phyloP scores from a whole-genome alignment of 2,888 invertebrate species.

The Apamea sordens region DNA sequence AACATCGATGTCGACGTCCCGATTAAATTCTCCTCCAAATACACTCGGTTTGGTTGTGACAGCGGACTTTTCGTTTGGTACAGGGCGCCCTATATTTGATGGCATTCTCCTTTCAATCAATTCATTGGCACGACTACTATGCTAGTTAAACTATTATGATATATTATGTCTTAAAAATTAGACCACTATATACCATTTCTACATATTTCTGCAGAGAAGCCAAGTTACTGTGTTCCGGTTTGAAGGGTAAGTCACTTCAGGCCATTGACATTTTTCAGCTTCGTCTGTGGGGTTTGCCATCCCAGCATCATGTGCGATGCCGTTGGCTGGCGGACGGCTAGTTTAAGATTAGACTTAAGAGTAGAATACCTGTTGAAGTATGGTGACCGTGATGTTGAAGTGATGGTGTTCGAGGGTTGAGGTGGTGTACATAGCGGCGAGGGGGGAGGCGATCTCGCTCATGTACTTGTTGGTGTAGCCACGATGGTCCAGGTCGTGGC shows the following conservation, averaged over 20 bases:
- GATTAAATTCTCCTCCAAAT: no score
- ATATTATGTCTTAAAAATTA: no score
- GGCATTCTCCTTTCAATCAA: no score
- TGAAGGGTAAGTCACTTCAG: neutral
- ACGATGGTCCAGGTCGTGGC: slow-evolving; percentile 96
- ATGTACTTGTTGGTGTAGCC: slow-evolving; percentile 97
- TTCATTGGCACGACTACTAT: neutral
- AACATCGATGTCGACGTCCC: no score
- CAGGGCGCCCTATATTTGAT: no score
- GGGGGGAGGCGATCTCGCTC: slow-evolving; percentile 94
- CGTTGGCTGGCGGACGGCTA: no score
- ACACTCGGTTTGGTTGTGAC: no score
- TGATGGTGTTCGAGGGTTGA: slow-evolving; percentile 97
- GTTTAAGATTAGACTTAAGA: neutral
- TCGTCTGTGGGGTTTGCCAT: neutral
- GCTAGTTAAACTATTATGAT: neutral
- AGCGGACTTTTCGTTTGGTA: no score
- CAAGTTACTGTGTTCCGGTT: neutral
- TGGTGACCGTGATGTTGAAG: slow-evolving; percentile 96
- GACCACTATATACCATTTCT: neutral
- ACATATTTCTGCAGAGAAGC: neutral
- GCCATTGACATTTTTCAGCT: neutral
- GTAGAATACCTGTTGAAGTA: slow-evolving; percentile 92
- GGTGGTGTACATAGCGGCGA: slow-evolving; percentile 96
- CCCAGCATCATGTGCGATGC: neutral